phyloP scores from a whole-genome alignment of 2,888 invertebrate genomes.

The Leptinotarsa juncta region DNA sequence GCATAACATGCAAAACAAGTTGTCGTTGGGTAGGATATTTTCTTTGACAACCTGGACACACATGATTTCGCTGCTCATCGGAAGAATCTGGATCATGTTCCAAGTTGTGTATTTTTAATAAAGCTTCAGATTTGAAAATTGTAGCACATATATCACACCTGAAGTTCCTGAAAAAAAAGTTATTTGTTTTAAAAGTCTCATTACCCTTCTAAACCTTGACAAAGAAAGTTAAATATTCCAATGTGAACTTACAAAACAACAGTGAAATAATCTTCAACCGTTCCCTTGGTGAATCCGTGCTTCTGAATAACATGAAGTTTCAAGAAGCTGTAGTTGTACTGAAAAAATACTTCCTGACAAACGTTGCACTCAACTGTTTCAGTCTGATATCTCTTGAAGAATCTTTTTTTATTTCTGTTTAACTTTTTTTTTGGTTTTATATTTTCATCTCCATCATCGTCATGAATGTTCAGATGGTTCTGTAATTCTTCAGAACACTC shows the following conservation, averaged over 20 bases:
- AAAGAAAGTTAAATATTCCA: conserved; percentile 11
- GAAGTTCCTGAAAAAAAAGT: conserved; percentile 50
- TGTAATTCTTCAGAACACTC: conserved; percentile 70
- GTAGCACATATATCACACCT: conserved; percentile 54
- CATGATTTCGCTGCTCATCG: conserved; percentile 53
- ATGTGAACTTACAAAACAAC: conserved; percentile 52
- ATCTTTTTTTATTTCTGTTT: conserved; percentile 51
- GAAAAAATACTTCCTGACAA: conserved; percentile 56
- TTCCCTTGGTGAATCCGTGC: conserved; percentile 52
- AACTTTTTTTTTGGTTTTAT: conserved; percentile 55
- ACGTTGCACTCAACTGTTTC: conserved; percentile 58
- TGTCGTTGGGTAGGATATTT: conserved; percentile 58
- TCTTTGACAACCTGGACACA: conserved; percentile 58
- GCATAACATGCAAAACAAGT: conserved; percentile 56
- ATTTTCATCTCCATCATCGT: conserved; percentile 59
- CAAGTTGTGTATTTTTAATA: conserved; percentile 58
- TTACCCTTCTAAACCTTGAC: neutral
- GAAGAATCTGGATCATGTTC: conserved; percentile 56
- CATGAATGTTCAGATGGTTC: conserved; percentile 71
- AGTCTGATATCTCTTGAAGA: conserved; percentile 45
- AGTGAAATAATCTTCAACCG: conserved; percentile 56
- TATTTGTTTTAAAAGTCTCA: conserved; percentile 1
- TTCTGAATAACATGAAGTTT: conserved; percentile 55
- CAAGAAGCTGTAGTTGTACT: conserved; percentile 54
- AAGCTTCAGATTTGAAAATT: conserved; percentile 53